Percentiles rank a stretch among this genome's conserved stretches.
These are phyloP conservation scores for Drosophila tripunctata DNA, from an alignment of 2,888 invertebrate species.

Conservation along the genomic window DNA sequence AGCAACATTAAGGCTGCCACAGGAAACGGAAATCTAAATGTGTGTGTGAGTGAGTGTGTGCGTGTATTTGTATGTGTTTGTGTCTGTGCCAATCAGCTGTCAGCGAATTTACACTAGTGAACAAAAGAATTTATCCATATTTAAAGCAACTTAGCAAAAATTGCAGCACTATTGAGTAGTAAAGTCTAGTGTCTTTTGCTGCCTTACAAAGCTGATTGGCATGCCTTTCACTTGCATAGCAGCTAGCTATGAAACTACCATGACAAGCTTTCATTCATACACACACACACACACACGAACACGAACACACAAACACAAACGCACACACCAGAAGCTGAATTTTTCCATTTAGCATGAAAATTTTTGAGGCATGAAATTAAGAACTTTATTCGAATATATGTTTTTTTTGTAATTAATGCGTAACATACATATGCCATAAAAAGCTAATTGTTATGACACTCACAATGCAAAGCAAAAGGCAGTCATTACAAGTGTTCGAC, in stretches of 20 bases:
- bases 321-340: constrained; percentile 14
- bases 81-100: constrained; percentile 11
- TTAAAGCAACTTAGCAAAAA: no score
- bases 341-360: constrained; percentile 45
- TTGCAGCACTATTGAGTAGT: no score
- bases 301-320: constrained; percentile 4
- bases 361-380: constrained; percentile 49
- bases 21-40: constrained; percentile 83
- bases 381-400: constrained; percentile 47
- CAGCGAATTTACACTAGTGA: neutral
- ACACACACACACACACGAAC: constrained; percentile 6
- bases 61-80: constrained; percentile 28
- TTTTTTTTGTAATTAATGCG: constrained; percentile 23
- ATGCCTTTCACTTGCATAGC: constrained; percentile 34
- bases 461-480: constrained; percentile 33
- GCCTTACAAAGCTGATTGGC: no score
- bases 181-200: no score
- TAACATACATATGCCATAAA: constrained; percentile 19
- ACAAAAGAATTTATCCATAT: neutral
- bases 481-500: constrained; percentile 39
- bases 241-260: constrained; percentile 38
- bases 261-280: constrained; percentile 23
- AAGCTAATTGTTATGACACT: constrained; percentile 44
- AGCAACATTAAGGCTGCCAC: constrained; percentile 61
- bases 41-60: constrained; percentile 12